Percentiles rank a stretch among this genome's conserved stretches.
Conservation (phyloP, 2,113 vertebrate genomes). For the Lampris megalopsis region DNA sequence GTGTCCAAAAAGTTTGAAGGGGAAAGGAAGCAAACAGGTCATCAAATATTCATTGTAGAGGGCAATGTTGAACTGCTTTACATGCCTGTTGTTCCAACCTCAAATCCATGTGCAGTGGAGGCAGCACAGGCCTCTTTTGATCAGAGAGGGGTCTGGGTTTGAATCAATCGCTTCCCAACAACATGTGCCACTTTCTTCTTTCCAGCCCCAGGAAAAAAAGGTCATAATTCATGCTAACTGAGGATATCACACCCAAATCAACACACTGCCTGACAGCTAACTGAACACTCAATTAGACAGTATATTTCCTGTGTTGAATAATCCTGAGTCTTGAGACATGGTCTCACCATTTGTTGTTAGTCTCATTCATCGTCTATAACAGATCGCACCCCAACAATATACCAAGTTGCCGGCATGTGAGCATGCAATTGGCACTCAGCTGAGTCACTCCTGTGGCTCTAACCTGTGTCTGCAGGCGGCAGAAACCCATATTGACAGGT, state of each 20-base stretch:
- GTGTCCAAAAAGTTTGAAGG: slow-evolving; percentile 31
- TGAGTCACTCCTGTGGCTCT: slow-evolving; percentile 66
- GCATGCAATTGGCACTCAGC: slow-evolving; percentile 48
- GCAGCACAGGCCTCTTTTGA: slow-evolving; percentile 5
- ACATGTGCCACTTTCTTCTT: slow-evolving; percentile 36
- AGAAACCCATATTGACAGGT: slow-evolving; percentile 70
- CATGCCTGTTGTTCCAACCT: slow-evolving; percentile 22
- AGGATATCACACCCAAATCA: slow-evolving; percentile 19
- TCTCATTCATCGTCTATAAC: background rate
- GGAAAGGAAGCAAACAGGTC: slow-evolving; percentile 39
- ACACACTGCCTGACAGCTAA: slow-evolving; percentile 34
- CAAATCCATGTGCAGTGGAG: slow-evolving; percentile 10
- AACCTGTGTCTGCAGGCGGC: slow-evolving; percentile 74
- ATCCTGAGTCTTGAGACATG: slow-evolving; percentile 12
- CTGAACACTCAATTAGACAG: slow-evolving; percentile 17
- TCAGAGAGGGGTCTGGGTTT: slow-evolving; percentile 18
- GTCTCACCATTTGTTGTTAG: slow-evolving; percentile 33
- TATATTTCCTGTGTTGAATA: slow-evolving; percentile 45
- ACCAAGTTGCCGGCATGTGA: slow-evolving; percentile 61
- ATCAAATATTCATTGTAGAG: slow-evolving; percentile 49
- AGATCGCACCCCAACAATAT: slow-evolving; percentile 19
- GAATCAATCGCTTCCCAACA: slow-evolving; percentile 47
- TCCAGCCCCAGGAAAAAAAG: slow-evolving; percentile 13
- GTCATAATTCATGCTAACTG: slow-evolving; percentile 8
- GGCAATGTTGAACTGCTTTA: slow-evolving; percentile 34